Evolutionary conservation across 2,113 vertebrate species (phyloP), one percentile per base, ranked within the genome.

Genomic region (Heloderma charlesbogerti): DNA sequence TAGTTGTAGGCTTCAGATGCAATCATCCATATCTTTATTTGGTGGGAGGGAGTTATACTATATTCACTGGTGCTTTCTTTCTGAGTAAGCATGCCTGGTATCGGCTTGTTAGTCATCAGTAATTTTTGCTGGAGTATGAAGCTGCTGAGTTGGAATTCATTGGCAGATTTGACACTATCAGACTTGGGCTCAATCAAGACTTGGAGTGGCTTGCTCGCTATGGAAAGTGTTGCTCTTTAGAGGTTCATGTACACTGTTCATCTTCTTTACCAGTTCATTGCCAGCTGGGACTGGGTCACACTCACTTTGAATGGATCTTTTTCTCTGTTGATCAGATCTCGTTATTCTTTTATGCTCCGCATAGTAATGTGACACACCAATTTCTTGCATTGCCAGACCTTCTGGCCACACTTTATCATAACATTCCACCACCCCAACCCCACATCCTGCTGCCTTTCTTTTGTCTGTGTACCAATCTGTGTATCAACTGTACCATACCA

Each of bases 41-140:
- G 71, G 43, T 87, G 51, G 43, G 34, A 67, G 25, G 25, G 29
- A 25, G 27, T 88, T 88, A 43, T 16, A 37, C 60, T 69, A 45
- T 51, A 51, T 31, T 51, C 66, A 3, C 18, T 80, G n/a, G 67
- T 18, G 29, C 15, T 87, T 63, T 40, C 54, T 25, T 63, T 69
- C 29, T 22, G 31, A 69, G 45, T n/a, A 37, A 82, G 34, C 34
- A 89, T 69, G 22, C 66, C n/a, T 37, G 40, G 63, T 54, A 54
- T 37, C 45, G 37, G 45, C 31, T 31, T 9, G 86, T 87, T 87
- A 87, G 54, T 63, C 72, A 87, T 77, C n/a, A 87, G 51, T 87
- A 75, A n/a, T 20, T 54, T 77, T 87, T 60, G 10, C 25, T 63
- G 72, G 20, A 66, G 40, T 34, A 16, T 77, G 37, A 63, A 45